Conservation (phyloP, 2,888 invertebrate genomes). For the Cephus spinipes region DNA sequence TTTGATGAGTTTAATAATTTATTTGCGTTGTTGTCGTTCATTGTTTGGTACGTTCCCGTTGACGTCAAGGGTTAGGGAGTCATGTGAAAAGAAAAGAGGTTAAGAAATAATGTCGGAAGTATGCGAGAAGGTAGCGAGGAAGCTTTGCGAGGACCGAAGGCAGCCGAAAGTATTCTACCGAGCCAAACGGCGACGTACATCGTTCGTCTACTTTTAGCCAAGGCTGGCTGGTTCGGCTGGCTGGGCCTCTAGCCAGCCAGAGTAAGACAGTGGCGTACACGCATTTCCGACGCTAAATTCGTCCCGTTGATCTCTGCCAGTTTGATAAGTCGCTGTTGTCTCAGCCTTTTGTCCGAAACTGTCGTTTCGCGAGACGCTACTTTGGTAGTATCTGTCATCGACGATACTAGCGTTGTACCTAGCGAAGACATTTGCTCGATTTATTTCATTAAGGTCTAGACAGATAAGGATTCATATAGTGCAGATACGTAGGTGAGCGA, state of each 20-base stretch:
- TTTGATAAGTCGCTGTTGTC: conserved; percentile 16
- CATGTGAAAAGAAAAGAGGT: background rate
- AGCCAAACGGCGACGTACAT: conserved; percentile 16
- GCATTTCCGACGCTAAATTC: conserved; percentile 63
- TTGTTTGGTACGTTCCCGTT: background rate
- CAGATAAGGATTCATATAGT: background rate
- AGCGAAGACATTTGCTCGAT: background rate
- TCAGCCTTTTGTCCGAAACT: background rate
- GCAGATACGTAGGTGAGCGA: background rate
- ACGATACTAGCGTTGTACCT: background rate
- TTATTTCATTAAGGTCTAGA: background rate
- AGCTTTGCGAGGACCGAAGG: background rate
- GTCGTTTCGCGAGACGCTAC: background rate
- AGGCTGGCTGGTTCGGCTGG: conserved; percentile 46
- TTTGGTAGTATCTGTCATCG: background rate
- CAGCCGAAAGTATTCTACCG: background rate
- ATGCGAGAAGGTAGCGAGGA: background rate
- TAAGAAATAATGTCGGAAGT: background rate
- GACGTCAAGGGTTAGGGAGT: background rate
- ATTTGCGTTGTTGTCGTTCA: background rate
- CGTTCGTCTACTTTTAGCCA: conserved; percentile 63
- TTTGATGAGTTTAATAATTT: background rate
- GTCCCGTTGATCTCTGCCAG: conserved; percentile 33
- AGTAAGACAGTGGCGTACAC: conserved; percentile 49
- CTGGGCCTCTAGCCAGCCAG: conserved; percentile 56